These are phyloP conservation scores for Serripes groenlandicus DNA, from an alignment of 2,888 invertebrate species.

Conservation along the genomic window DNA sequence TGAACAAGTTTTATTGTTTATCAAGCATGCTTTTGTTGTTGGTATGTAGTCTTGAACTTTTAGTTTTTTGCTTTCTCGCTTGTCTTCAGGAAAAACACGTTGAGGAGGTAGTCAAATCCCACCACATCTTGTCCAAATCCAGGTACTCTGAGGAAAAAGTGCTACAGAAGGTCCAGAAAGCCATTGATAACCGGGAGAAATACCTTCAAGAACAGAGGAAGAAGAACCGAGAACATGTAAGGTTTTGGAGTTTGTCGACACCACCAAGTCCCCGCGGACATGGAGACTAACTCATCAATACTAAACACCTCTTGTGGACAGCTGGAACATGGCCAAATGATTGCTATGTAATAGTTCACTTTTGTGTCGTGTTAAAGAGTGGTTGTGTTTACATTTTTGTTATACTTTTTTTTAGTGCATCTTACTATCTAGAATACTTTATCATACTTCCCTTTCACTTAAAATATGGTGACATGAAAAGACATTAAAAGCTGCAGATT, in stretches of 20 bases:
- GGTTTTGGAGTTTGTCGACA: slow-evolving; percentile 23
- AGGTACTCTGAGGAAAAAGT: slow-evolving; percentile 91
- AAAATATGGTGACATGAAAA: too few species aligned
- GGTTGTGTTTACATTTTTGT: neutral
- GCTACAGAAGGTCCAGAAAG: slow-evolving; percentile 94
- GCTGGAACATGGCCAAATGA: neutral
- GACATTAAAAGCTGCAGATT: too few species aligned
- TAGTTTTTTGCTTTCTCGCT: slow-evolving; percentile 20
- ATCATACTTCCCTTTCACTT: too few species aligned
- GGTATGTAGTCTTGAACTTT: slow-evolving; percentile 6
- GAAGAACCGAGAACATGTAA: slow-evolving; percentile 93
- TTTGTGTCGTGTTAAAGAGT: neutral
- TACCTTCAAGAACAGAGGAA: slow-evolving; percentile 96
- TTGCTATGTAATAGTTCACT: neutral
- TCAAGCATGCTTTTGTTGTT: slow-evolving; percentile 11
- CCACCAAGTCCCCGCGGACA: neutral
- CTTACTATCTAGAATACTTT: too few species aligned
- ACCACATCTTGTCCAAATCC: slow-evolving; percentile 92
- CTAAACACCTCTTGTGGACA: neutral
- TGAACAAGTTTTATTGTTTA: too few species aligned
- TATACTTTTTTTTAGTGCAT: too few species aligned
- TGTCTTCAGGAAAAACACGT: slow-evolving; percentile 82
- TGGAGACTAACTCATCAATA: neutral
- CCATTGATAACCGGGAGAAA: slow-evolving; percentile 95
- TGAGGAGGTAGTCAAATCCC: slow-evolving; percentile 84